Evolutionary conservation across 2,888 invertebrate species (phyloP).

Genomic region (Tipula unca): DNA sequence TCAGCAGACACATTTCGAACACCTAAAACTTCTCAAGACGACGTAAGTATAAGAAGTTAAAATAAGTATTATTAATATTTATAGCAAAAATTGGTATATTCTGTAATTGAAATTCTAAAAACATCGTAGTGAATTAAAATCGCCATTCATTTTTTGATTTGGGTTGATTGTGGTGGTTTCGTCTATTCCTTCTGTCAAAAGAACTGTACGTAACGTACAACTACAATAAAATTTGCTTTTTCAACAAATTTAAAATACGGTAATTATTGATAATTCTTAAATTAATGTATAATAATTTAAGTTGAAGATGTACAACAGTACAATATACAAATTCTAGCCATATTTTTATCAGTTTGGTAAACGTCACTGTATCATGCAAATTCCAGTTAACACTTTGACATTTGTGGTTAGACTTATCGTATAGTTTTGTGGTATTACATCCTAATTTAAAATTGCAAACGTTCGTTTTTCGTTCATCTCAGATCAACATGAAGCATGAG

Average conservation of each 20-base stretch:
- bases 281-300: too few relatives aligned
- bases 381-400: neutral
- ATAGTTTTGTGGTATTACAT: neutral
- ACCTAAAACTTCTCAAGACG: constrained; percentile 20
- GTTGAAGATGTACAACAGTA: too few relatives aligned
- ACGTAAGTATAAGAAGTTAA: neutral
- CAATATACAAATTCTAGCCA: too few relatives aligned
- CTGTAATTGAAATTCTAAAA: neutral
- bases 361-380: neutral
- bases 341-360: neutral
- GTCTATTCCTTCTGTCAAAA: neutral
- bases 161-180: neutral
- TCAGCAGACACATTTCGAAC: constrained; percentile 15
- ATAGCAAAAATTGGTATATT: neutral
- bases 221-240: neutral
- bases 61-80: neutral
- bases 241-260: neutral
- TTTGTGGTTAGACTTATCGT: neutral
- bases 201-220: neutral
- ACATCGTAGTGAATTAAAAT: neutral
- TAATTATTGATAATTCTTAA: neutral
- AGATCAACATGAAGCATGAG: too few relatives aligned
- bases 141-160: neutral
- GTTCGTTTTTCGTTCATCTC: too few relatives aligned
- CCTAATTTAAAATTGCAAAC: neutral